A percentile compares a stretch with the other conserved stretches of the same genome.
These are phyloP conservation scores for Sphenopsis melanotis DNA, from an alignment of 2,797 vertebrate species.

Conservation along the genomic window DNA sequence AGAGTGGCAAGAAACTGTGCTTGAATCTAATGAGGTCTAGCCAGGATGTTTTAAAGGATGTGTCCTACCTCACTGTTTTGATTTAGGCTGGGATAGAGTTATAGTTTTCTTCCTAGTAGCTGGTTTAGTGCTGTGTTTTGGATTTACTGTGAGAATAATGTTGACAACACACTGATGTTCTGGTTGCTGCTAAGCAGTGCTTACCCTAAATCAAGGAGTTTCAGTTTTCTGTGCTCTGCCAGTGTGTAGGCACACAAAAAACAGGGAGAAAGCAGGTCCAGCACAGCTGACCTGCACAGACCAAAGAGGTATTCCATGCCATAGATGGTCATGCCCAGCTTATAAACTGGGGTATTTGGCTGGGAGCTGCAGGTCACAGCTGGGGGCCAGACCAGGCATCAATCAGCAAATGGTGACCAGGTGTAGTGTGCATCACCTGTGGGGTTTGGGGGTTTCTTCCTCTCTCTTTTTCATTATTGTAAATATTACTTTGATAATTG, in stretches of 20 bases:
- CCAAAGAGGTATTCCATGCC: neutral
- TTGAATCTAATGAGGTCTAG: neutral
- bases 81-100: neutral
- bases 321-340: neutral
- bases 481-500: neutral
- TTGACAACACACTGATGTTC: neutral
- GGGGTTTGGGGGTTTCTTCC: no score
- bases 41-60: neutral
- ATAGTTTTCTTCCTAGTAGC: neutral
- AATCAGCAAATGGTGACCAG: no score
- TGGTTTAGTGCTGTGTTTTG: neutral
- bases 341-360: neutral
- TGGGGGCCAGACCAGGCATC: rapidly evolving
- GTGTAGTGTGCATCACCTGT: no score
- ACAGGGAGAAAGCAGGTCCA: no score
- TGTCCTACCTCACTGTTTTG: neutral
- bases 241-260: neutral
- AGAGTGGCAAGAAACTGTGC: neutral
- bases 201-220: neutral
- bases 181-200: neutral
- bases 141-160: neutral
- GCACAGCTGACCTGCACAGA: neutral
- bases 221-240: neutral
- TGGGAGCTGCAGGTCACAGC: neutral
- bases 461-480: neutral